Percentiles rank a stretch among this genome's conserved stretches.
phyloP scores from a whole-genome alignment of 92 coral and sea anemone genomes.

The Phenganax stokvisi region DNA sequence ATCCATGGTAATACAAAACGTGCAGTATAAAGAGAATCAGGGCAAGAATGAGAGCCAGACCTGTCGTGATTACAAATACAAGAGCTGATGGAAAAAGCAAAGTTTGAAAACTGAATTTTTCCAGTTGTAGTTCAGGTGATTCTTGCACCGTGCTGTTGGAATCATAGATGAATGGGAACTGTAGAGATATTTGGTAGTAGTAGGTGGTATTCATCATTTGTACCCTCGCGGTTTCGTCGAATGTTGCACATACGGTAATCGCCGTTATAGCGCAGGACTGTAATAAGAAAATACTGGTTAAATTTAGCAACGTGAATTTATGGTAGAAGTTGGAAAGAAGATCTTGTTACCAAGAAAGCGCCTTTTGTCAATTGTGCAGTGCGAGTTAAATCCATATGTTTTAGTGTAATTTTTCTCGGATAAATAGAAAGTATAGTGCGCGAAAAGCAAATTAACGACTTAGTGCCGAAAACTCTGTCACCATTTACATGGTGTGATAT shows the following conservation, averaged over 20 bases:
- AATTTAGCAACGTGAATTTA: background rate
- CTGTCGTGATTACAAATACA: constrained; percentile 8
- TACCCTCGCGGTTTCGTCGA: constrained; percentile 13
- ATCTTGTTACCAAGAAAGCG: no score
- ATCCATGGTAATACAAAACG: background rate
- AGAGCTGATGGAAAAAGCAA: constrained; percentile 6
- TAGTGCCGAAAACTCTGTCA: background rate
- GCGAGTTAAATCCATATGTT: background rate
- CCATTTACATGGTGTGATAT: background rate
- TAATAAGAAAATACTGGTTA: background rate
- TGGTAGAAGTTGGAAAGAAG: no score
- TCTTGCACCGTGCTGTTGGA: constrained; percentile 19
- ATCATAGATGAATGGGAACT: constrained; percentile 24
- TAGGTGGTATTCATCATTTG: background rate
- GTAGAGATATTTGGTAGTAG: background rate
- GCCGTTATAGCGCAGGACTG: constrained; percentile 14
- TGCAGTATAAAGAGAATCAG: background rate
- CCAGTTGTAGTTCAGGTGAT: background rate
- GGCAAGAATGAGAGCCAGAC: constrained; percentile 4
- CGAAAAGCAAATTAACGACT: background rate
- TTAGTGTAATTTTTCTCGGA: background rate
- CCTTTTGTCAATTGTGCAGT: no score
- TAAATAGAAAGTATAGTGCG: background rate
- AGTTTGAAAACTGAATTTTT: background rate
- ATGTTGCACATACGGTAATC: background rate